Percentiles rank a stretch among this genome's conserved stretches.
Conservation (phyloP, 2,888 invertebrate species). For the Pachliopta kotzebuea region DNA sequence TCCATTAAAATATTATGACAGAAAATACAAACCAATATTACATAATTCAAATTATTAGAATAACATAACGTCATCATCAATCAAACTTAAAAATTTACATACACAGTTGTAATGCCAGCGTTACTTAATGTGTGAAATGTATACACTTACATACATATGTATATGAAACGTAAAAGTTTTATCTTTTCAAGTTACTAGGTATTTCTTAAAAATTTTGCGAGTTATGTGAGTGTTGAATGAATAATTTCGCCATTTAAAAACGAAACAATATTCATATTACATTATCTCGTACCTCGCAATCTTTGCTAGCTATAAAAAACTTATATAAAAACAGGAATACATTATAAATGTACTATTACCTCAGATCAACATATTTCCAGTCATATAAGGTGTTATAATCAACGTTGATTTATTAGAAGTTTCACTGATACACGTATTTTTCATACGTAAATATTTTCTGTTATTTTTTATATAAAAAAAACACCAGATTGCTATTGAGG, state of each 20-base stretch:
- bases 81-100: no score
- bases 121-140: background rate
- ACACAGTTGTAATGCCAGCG: background rate
- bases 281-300: background rate
- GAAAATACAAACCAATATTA: no score
- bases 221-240: background rate
- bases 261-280: background rate
- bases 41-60: no score
- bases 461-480: slow-evolving; percentile 30
- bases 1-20: no score
- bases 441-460: slow-evolving; percentile 18
- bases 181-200: background rate
- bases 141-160: no score
- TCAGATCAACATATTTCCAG: background rate
- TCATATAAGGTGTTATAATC: background rate
- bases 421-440: slow-evolving; percentile 10
- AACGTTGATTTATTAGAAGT: slow-evolving; percentile 5
- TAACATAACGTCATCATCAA: no score
- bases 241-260: background rate
- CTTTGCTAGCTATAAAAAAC: background rate
- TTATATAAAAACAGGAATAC: background rate
- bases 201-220: background rate
- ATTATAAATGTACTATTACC: slow-evolving; percentile 6
- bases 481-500: slow-evolving; percentile 37
- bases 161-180: background rate